Evolutionary conservation across 2,888 invertebrate genomes (phyloP).

Genomic region (Limnephilus marmoratus): DNA sequence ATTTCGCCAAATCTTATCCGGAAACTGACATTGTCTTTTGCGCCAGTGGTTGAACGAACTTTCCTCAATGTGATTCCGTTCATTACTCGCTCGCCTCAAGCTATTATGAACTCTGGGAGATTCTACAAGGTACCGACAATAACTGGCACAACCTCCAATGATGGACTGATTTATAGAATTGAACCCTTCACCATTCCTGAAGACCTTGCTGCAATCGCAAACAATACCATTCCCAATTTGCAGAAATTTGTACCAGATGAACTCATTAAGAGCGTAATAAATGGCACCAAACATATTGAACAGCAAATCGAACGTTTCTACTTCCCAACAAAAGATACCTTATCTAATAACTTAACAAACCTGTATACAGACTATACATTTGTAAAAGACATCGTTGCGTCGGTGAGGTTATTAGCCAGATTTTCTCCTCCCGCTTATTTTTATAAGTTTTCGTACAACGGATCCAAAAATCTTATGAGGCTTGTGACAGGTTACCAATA

Average conservation of each 20-base stretch:
- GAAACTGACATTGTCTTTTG: conserved; percentile 70
- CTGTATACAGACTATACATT: conserved; percentile 42
- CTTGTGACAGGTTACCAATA: conserved; percentile 15
- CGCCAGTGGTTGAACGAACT: conserved; percentile 57
- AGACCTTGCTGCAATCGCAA: neutral
- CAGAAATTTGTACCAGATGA: conserved; percentile 8
- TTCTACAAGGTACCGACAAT: conserved; percentile 75
- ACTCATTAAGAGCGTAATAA: neutral
- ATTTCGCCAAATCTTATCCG: conserved; percentile 68
- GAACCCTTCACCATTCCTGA: neutral
- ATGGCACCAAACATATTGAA: neutral
- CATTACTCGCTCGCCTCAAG: conserved; percentile 71
- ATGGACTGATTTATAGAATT: conserved; percentile 70
- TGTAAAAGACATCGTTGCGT: neutral
- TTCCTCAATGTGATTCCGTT: conserved; percentile 47
- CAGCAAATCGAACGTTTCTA: conserved; percentile 53
- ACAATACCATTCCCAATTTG: conserved; percentile 11
- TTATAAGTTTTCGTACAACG: conserved; percentile 49
- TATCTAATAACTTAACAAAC: conserved; percentile 39
- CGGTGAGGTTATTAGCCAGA: conserved; percentile 13
- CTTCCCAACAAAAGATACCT: conserved; percentile 39
- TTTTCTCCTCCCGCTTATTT: conserved; percentile 40
- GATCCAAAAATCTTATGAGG: conserved; percentile 32
- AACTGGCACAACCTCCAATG: conserved; percentile 77
- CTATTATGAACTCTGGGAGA: conserved; percentile 71